Evolutionary conservation across 2,797 vertebrate species (phyloP).

Genomic region (Brachyalestes nurse): DNA sequence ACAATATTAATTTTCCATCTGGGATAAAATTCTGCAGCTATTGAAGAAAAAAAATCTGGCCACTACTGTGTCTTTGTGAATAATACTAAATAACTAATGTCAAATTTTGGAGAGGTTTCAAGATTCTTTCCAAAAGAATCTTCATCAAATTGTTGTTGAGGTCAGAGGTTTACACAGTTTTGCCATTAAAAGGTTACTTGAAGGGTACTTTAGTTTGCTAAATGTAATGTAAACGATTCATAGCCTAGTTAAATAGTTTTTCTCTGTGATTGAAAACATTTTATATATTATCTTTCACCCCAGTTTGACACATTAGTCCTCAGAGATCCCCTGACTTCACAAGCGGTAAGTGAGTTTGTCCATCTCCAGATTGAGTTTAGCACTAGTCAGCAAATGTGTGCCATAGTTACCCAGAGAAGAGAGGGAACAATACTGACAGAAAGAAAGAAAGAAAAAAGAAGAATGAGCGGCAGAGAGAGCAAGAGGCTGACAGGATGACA

Average conservation of each 20-base stretch:
- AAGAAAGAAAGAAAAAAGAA: slow-evolving; percentile 16
- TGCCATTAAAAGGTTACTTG: background rate
- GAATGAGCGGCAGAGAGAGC: slow-evolving; percentile 18
- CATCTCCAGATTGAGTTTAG: background rate
- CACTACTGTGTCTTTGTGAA: too few species aligned
- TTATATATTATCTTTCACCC: too few species aligned
- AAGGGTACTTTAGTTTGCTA: too few species aligned
- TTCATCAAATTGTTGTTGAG: background rate
- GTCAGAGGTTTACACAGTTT: background rate
- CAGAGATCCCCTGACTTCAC: background rate
- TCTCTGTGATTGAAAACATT: too few species aligned
- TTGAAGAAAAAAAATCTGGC: too few species aligned
- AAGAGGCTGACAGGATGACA: background rate
- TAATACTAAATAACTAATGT: too few species aligned
- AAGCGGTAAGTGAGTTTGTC: slow-evolving; percentile 1
- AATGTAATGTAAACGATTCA: too few species aligned
- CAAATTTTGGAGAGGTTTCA: too few species aligned
- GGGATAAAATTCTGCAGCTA: too few species aligned
- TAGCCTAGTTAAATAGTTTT: too few species aligned
- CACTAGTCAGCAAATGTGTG: slow-evolving; percentile 37
- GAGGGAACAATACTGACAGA: slow-evolving; percentile 44
- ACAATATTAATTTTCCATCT: background rate
- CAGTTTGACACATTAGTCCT: background rate
- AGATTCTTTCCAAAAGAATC: background rate
- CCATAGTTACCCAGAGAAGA: slow-evolving; percentile 34